Conservation (phyloP, 2,113 vertebrate genomes). For the Diphyllodes magnificus region DNA sequence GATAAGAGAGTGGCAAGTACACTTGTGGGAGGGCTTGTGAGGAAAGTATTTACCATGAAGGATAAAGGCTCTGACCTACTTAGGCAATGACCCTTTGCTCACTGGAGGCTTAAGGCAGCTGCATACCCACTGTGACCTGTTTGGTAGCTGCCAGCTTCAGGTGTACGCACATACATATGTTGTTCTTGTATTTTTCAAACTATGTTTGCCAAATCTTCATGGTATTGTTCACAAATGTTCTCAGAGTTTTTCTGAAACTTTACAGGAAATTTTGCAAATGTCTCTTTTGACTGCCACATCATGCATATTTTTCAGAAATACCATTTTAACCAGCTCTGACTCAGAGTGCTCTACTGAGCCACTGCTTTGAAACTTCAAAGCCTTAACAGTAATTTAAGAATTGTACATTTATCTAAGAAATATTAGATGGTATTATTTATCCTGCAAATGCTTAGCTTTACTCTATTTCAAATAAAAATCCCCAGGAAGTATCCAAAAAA, state of each 20-base stretch:
- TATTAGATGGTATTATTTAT: background rate
- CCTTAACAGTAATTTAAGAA: background rate
- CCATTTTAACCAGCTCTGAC: background rate
- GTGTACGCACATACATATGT: rapidly evolving
- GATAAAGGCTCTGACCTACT: background rate
- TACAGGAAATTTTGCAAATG: background rate
- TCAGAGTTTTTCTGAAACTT: background rate
- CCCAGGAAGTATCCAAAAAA: background rate
- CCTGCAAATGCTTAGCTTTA: background rate
- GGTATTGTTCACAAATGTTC: background rate
- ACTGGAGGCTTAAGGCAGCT: background rate
- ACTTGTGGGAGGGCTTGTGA: background rate
- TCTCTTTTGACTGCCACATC: background rate
- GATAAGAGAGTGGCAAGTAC: background rate
- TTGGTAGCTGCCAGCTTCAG: background rate
- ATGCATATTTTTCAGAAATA: background rate
- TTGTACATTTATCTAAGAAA: background rate
- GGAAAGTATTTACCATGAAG: background rate
- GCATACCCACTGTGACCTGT: background rate
- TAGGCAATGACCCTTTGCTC: background rate
- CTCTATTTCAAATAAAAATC: background rate
- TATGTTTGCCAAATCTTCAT: background rate
- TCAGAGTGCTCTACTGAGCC: background rate
- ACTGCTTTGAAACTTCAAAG: background rate
- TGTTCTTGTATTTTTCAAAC: background rate